A percentile compares a stretch with the other conserved stretches of the same genome.
Evolutionary conservation across 2,797 vertebrate genomes (phyloP).

Genomic region (Darevskia nairensis): DNA sequence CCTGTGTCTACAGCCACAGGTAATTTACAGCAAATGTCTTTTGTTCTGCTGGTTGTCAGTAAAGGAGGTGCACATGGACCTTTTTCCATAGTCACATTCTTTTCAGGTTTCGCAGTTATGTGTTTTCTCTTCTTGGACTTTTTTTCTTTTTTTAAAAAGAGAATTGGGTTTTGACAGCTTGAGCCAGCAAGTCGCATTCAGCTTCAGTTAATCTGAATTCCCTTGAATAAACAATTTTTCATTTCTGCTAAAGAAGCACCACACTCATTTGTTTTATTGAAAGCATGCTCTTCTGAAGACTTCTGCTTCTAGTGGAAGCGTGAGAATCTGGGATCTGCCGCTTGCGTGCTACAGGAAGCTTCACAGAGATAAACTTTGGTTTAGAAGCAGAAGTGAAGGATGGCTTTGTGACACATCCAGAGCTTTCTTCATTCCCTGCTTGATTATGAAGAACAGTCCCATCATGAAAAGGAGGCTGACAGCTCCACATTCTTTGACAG

Average conservation of each 20-base stretch:
- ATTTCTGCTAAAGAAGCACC: constrained; percentile 33
- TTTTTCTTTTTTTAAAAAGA: constrained; percentile 3
- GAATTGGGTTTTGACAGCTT: constrained; percentile 5
- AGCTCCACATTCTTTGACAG: neutral
- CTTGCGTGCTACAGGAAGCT: constrained; percentile 3
- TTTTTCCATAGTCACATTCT: neutral
- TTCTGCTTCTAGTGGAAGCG: constrained; percentile 41
- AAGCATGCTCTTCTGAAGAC: neutral
- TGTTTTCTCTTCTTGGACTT: neutral
- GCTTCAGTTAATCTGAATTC: neutral
- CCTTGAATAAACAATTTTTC: constrained; percentile 29
- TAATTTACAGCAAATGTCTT: neutral
- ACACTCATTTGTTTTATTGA: constrained; percentile 19
- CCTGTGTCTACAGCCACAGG: neutral
- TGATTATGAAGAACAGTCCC: constrained; percentile 10
- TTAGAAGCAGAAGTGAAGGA: neutral
- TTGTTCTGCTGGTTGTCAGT: neutral
- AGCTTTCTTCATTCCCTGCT: constrained; percentile 28
- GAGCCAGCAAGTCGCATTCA: constrained; percentile 11
- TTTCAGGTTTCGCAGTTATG: neutral
- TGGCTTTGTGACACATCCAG: constrained; percentile 22
- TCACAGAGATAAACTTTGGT: neutral
- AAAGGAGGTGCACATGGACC: neutral
- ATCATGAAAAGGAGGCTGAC: constrained; percentile 5
- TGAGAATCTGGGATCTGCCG: constrained; percentile 18